Evolutionary conservation across 2,113 vertebrate species (phyloP).

Genomic region (Haplochromis vanheusdeni): DNA sequence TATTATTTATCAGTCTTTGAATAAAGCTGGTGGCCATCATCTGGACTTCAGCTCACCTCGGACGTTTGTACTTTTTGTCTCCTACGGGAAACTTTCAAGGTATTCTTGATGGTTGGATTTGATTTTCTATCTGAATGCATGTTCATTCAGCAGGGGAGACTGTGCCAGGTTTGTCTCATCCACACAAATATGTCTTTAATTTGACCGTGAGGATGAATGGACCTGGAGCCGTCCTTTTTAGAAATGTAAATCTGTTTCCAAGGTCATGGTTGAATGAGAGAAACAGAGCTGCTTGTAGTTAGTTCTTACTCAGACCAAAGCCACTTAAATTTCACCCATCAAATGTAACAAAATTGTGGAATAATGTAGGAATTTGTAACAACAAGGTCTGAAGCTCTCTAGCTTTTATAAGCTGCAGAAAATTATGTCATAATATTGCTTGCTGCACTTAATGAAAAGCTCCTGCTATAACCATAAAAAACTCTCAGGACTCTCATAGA

Average conservation of each 20-base stretch:
- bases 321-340: background rate
- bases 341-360: background rate
- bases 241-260: background rate
- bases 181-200: background rate
- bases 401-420: background rate
- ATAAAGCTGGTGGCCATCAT: background rate
- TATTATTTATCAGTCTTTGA: background rate
- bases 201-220: background rate
- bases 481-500: background rate
- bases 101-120: background rate
- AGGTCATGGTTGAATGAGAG: background rate
- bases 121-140: background rate
- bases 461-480: background rate
- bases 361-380: background rate
- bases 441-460: background rate
- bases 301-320: background rate
- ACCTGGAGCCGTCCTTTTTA: fast-evolving
- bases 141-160: background rate
- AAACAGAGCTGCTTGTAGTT: background rate
- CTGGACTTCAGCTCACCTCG: background rate
- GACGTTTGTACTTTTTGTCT: background rate
- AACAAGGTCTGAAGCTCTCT: background rate
- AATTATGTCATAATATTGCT: background rate
- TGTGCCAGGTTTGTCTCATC: background rate
- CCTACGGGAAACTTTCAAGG: background rate